These are phyloP conservation scores for Liposcelis brunnea DNA, from an alignment of 2,888 invertebrate species.

Conservation along the genomic window DNA sequence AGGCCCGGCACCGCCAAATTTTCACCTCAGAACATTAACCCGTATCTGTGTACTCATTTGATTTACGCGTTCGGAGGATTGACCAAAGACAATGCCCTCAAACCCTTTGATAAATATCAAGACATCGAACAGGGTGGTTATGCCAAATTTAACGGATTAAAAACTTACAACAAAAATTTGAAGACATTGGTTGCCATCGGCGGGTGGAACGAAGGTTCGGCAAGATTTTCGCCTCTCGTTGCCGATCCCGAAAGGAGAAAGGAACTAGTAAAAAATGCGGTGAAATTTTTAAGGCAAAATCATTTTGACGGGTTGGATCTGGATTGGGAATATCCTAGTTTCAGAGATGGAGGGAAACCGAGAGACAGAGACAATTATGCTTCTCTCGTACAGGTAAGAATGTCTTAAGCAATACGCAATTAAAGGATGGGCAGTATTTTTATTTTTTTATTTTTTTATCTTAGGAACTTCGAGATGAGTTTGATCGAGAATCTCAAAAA, in stretches of 20 bases:
- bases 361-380: conserved; percentile 79
- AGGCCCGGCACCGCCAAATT: conserved; percentile 80
- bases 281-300: conserved; percentile 76
- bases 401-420: too few species aligned
- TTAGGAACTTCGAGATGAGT: conserved; percentile 78
- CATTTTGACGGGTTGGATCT: conserved; percentile 86
- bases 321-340: conserved; percentile 85
- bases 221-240: conserved; percentile 75
- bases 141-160: conserved; percentile 82
- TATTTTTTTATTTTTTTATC: conserved; percentile 14
- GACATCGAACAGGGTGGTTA: conserved; percentile 93
- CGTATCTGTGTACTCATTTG: conserved; percentile 83
- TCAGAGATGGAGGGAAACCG: conserved; percentile 48
- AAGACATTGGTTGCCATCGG: conserved; percentile 85
- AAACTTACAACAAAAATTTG: conserved; percentile 79
- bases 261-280: conserved; percentile 64
- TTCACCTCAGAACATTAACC: conserved; percentile 86
- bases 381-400: conserved; percentile 56
- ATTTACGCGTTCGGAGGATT: conserved; percentile 87
- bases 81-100: conserved; percentile 76
- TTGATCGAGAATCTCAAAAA: conserved; percentile 68
- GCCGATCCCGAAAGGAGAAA: conserved; percentile 56
- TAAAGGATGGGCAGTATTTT: too few species aligned
- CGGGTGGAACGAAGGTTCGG: conserved; percentile 86
- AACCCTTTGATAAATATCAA: conserved; percentile 88